Percentiles rank a stretch among this genome's conserved stretches.
Conservation (phyloP, 2,797 vertebrate genomes). For the Iguana delicatissima region DNA sequence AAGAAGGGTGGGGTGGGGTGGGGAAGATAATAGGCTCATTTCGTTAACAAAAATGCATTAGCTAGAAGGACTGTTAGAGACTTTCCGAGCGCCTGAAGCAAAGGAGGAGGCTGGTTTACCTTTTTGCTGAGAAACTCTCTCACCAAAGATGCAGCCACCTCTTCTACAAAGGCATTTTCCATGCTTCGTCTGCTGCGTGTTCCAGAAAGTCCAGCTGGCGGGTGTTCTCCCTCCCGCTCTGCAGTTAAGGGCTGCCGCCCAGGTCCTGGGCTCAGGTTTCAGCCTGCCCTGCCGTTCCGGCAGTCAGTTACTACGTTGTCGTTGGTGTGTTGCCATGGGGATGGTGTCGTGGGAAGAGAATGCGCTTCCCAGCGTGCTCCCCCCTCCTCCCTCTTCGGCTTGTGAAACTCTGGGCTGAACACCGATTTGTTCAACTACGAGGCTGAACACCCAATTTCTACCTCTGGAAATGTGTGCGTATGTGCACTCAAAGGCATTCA, state of each 20-base stretch:
- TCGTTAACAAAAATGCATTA: background rate
- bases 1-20: no score
- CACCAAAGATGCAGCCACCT: conserved; percentile 91
- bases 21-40: no score
- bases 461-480: no score
- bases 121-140: conserved; percentile 94
- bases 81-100: background rate
- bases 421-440: no score
- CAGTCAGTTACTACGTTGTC: conserved; percentile 22
- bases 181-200: conserved; percentile 35
- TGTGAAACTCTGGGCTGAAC: background rate
- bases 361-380: background rate
- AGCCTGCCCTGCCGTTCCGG: background rate
- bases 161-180: conserved; percentile 83
- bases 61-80: background rate
- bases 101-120: conserved; percentile 74
- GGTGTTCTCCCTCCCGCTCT: background rate
- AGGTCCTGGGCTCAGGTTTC: background rate
- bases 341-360: conserved; percentile 46
- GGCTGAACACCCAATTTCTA: no score
- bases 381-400: conserved; percentile 30
- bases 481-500: no score
- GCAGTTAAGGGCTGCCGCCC: background rate
- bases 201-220: background rate
- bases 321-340: conserved; percentile 65